Evolutionary conservation across 2,113 vertebrate genomes (phyloP).

Genomic region (Malaclemys terrapin): DNA sequence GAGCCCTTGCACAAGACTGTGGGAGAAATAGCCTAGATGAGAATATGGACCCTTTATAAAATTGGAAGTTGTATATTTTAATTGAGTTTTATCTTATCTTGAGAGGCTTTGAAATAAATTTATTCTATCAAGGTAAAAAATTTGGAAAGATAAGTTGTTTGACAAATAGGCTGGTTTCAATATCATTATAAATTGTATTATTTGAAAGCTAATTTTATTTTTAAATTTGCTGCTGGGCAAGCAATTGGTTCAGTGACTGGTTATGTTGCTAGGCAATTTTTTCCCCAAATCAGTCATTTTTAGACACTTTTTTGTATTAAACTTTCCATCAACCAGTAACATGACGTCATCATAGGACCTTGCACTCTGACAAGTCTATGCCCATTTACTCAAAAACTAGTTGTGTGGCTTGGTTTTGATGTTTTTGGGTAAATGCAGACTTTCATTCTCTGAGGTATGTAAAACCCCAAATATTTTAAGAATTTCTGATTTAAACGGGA

Average conservation of each 20-base stretch:
- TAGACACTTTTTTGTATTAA: neutral
- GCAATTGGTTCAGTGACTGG: neutral
- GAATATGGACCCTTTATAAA: neutral
- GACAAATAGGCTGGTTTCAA: neutral
- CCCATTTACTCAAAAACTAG: neutral
- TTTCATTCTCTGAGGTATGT: neutral
- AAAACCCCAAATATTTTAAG: neutral
- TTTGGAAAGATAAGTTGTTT: neutral
- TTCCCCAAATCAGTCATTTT: neutral
- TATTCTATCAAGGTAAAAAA: neutral
- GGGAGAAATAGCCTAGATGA: neutral
- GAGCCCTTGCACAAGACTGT: neutral
- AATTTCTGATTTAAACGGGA: neutral
- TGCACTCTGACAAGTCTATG: neutral
- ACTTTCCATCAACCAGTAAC: neutral
- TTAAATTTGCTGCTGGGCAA: conserved; percentile 10
- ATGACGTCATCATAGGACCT: neutral
- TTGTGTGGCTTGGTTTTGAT: neutral
- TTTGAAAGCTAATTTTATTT: neutral
- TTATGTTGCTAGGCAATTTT: neutral
- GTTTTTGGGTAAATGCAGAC: neutral
- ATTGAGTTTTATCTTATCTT: neutral
- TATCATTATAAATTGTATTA: conserved; percentile 18
- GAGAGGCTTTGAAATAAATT: conserved; percentile 28
- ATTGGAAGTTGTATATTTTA: neutral